Percentiles rank a stretch among this genome's conserved stretches.
These are phyloP conservation scores for Myrmophylax atrothorax DNA, from an alignment of 2,113 vertebrate species.

Conservation along the genomic window DNA sequence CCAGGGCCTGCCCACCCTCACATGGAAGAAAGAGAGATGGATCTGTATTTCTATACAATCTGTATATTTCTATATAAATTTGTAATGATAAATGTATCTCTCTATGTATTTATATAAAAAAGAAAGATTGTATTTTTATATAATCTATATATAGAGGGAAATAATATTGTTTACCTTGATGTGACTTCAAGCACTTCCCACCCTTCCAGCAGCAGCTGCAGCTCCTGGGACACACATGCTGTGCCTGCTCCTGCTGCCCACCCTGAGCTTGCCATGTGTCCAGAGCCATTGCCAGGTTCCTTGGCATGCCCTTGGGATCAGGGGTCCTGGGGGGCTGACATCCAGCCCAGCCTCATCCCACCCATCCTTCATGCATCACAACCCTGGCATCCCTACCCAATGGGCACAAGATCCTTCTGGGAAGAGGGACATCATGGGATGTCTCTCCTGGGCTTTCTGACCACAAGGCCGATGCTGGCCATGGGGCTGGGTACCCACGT, in stretches of 20 bases:
- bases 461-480: background rate
- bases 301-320: background rate
- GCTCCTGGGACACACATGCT: accelerated
- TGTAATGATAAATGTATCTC: background rate
- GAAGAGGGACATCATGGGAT: accelerated
- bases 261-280: accelerated
- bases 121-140: background rate
- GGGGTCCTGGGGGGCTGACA: background rate
- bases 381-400: background rate
- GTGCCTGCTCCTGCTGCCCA: background rate
- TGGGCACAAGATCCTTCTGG: background rate
- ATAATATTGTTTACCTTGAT: accelerated
- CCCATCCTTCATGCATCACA: background rate
- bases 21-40: background rate
- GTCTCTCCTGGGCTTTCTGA: background rate
- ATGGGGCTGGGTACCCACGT: accelerated
- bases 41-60: background rate
- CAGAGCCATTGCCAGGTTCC: background rate
- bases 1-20: accelerated
- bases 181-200: background rate
- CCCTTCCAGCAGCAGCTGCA: background rate
- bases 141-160: background rate
- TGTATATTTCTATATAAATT: background rate
- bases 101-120: background rate
- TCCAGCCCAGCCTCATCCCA: background rate